Evolutionary conservation across 2,113 vertebrate species (phyloP), one percentile per base, ranked within the genome.

Genomic region (Oryzias javanicus): DNA sequence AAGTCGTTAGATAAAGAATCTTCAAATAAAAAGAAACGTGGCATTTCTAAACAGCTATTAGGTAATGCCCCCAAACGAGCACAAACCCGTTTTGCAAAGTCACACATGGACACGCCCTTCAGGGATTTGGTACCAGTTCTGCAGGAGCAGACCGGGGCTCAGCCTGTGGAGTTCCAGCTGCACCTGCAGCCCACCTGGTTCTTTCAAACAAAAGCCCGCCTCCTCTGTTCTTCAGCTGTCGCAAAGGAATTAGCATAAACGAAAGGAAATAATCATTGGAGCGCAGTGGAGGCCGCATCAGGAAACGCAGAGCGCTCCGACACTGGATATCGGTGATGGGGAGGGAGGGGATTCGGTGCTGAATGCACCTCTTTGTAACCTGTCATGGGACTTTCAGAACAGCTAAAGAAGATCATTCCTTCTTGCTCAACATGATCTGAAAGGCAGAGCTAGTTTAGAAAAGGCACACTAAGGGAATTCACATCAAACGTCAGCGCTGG

Each of bases 311-410:
- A 76, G 50, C 78, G 69, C 55, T 16, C 22, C 45, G 82, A 86
- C 50, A 87, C 55, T 83, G 72, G 84, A 89, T 87, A 89, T 70
- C 14, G 61, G 27, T 13, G 29, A 40, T 3, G 41, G 41, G 48
- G 24, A 24, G 41, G 18, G 50, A 57, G 64, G 58, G 41, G 55
- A 71, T 76, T 20, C 7, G 44, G 53, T 56, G 53, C 53, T 88
- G 84, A 89, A 91, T 87, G 80, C 78, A 66, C 69, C 57, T 77
- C 87, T 87, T 85, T 90, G 89, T 85, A 87, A 87, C 66, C 67
- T 46, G 79, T 89, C 87, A 87, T 80, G 76, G 72, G 86, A 89
- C 81, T 86, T 58, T 22, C 53, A 78, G 66, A 80, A 83, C n/a
- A 52, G 75, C 79, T 78, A 77, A 76, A 82, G 72, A 76, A 84